Evolutionary conservation across 2,797 vertebrate genomes (phyloP).

Genomic region (Anabacerthia variegaticeps): DNA sequence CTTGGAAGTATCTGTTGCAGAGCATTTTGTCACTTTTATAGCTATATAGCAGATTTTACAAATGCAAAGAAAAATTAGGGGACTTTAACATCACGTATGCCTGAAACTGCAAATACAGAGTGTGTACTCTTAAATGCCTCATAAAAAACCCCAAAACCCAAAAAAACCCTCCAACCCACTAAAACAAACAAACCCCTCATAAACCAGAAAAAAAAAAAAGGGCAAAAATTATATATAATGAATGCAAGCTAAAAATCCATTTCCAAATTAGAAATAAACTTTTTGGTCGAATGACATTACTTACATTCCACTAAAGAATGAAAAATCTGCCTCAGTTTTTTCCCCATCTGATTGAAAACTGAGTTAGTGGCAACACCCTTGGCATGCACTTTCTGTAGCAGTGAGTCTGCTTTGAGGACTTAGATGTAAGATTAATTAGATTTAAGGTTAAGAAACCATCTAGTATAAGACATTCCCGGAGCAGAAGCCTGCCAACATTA

Average conservation of each 20-base stretch:
- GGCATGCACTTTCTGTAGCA: neutral
- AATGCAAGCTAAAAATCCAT: neutral
- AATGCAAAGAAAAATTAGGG: neutral
- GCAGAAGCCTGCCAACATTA: neutral
- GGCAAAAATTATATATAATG: neutral
- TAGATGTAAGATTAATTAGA: neutral
- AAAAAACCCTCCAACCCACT: neutral
- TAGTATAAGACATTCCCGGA: neutral
- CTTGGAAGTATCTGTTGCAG: neutral
- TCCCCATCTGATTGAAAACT: neutral
- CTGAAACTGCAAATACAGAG: conserved; percentile 17
- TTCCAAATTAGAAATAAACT: neutral
- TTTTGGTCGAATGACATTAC: neutral
- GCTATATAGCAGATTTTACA: neutral
- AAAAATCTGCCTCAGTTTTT: neutral
- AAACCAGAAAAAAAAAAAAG: neutral
- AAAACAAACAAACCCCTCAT: rapidly evolving
- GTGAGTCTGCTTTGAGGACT: neutral
- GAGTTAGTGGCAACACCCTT: neutral
- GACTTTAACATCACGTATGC: neutral
- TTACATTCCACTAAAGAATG: neutral
- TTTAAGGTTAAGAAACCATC: neutral
- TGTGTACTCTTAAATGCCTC: neutral
- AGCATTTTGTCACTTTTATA: neutral
- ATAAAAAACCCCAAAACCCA: neutral